Conservation (phyloP, 2,113 vertebrate genomes). For the Apistogramma diplotaenia region DNA sequence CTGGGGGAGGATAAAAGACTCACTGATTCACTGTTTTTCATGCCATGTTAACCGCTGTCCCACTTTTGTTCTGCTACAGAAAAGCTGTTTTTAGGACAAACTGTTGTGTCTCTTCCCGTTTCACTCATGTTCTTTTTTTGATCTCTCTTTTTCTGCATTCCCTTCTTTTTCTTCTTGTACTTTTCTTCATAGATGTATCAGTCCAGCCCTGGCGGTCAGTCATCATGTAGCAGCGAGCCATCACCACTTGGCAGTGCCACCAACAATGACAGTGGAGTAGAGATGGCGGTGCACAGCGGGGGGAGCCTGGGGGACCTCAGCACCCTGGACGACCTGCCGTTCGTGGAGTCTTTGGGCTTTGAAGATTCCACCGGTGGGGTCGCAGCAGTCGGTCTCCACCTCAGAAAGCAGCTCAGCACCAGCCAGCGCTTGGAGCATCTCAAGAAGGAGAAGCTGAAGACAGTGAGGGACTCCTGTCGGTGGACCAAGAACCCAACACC, state of each 20-base stretch:
- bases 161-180: background rate
- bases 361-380: conserved; percentile 65
- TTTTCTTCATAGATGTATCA: conserved; percentile 86
- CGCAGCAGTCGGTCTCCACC: conserved; percentile 75
- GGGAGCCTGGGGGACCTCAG: conserved; percentile 84
- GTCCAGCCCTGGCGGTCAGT: conserved; percentile 97
- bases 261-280: conserved; percentile 95
- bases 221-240: conserved; percentile 95
- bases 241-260: conserved; percentile 87
- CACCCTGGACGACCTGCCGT: conserved; percentile 86
- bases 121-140: background rate
- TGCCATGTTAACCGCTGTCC: conserved; percentile 34
- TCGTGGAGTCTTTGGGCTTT: conserved; percentile 79
- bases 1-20: conserved; percentile 45
- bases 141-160: background rate
- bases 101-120: background rate
- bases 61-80: conserved; percentile 23
- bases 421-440: conserved; percentile 79
- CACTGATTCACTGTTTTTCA: conserved; percentile 6
- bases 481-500: conserved; percentile 79
- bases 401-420: conserved; percentile 46
- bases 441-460: conserved; percentile 89
- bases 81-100: conserved; percentile 27
- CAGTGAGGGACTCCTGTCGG: conserved; percentile 88
- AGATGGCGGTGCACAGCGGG: conserved; percentile 57